Percentiles rank a stretch among this genome's conserved stretches.
Conservation (phyloP, 2,888 invertebrate species). For the Eupeodes latifasciatus region DNA sequence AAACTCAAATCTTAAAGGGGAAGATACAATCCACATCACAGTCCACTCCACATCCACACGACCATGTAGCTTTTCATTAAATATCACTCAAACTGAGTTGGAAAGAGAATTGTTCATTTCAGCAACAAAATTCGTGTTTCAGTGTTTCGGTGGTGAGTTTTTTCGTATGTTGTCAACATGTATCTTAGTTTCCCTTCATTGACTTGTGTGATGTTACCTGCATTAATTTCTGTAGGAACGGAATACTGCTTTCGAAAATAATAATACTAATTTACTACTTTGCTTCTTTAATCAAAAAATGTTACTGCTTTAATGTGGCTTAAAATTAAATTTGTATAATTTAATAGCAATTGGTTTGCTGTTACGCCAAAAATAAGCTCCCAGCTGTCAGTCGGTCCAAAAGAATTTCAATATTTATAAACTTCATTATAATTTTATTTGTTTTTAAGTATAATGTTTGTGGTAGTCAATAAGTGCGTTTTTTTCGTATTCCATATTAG, state of each 20-base stretch:
- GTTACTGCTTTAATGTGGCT: too few relatives aligned
- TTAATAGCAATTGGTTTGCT: too few relatives aligned
- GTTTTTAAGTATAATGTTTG: too few relatives aligned
- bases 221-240: not conserved
- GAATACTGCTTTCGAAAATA: not conserved
- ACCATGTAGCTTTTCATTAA: constrained; percentile 53
- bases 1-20: constrained; percentile 64
- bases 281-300: not conserved
- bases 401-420: too few relatives aligned
- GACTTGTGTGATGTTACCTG: not conserved
- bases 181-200: not conserved
- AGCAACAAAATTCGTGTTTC: constrained; percentile 1
- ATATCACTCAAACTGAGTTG: constrained; percentile 56
- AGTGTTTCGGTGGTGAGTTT: constrained; percentile 14
- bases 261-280: not conserved
- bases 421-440: too few relatives aligned
- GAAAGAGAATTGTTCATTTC: constrained; percentile 21
- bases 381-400: too few relatives aligned
- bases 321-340: too few relatives aligned
- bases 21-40: constrained; percentile 49
- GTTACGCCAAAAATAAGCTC: too few relatives aligned
- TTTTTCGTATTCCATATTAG: too few relatives aligned
- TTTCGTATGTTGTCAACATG: constrained; percentile 20
- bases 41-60: constrained; percentile 43
- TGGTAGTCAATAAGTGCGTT: too few relatives aligned